Base-by-base conservation (phyloP, 2,888 invertebrate species). In the Euzophera pinguis region DNA sequence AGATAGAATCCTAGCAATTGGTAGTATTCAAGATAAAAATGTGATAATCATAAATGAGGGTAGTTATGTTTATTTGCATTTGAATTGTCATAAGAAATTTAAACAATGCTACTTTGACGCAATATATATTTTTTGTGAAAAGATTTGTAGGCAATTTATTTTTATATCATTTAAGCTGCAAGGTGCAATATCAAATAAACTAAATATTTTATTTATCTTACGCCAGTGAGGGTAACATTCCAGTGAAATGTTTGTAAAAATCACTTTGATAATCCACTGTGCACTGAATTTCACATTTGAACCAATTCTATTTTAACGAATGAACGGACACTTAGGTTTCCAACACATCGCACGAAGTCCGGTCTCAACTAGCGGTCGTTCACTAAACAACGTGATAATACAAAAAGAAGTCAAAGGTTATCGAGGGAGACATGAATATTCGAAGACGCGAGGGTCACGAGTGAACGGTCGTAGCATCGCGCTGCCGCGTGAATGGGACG, bases 401-500 rank as follows among this genome's bases (percentile, higher is more conserved):
- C 79, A 84, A 83, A 86, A 85, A 82, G 84, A 81, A 85, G 88
- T 88, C 87, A 87, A 81, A 85, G 88, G 88, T 88, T 88, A 89
- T 88, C 88, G 87, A 82, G 76, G 84, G 82, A 87, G 86, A 86
- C 88, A 90, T 88, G 89, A 85, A 89, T 88, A 88, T 89, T 84
- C 84, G 84, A 84, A 87, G 88, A 85, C 84, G 88, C 87, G 85
- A 87, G 88, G 88, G 86, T 89, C 89, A 86, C 87, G 88, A 89
- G 86, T 87, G 89, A 87, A 68, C 87, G 87, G 81, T 77, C 81
- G 82, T 73, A 82, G 82, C 88, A 83, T 75, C 83, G 83, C 77
- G 74, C 77, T 76, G 81, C 82, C 82, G 81, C 86, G 86, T 87
- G 84, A 89, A 88, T 88, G 89, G 89, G 80, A 69, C 84, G 84